phyloP scores from a whole-genome alignment of 2,888 invertebrate species.

The Muscina levida region DNA sequence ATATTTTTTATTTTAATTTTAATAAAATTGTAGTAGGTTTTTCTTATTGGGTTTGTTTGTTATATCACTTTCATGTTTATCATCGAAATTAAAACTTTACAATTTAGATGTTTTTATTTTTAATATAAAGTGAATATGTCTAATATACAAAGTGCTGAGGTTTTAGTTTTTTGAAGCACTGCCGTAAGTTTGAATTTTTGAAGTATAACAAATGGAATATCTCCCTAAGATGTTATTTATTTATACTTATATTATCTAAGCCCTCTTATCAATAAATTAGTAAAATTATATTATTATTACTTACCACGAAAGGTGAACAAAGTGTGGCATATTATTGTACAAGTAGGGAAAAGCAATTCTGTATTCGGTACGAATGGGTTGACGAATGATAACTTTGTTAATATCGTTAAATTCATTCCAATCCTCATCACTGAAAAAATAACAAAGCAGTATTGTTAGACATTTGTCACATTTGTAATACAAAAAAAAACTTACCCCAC shows the following conservation, averaged over 20 bases:
- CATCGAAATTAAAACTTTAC: constrained; percentile 81
- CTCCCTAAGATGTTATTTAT: too few relatives aligned
- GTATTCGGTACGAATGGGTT: constrained; percentile 99
- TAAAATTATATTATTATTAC: constrained; percentile 74
- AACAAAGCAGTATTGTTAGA: background rate
- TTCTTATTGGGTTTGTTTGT: constrained; percentile 74
- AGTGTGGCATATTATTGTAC: constrained; percentile 99
- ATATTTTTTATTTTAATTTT: constrained; percentile 63
- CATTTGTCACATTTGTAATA: too few relatives aligned
- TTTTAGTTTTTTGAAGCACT: background rate
- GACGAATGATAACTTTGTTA: constrained; percentile 99
- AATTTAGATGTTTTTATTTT: constrained; percentile 72
- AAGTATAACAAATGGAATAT: too few relatives aligned
- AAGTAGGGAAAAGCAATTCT: constrained; percentile 99
- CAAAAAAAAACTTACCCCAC: constrained; percentile 89
- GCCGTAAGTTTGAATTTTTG: too few relatives aligned
- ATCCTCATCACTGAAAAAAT: constrained; percentile 92
- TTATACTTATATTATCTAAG: too few relatives aligned
- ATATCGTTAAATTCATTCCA: constrained; percentile 99
- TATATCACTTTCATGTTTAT: constrained; percentile 71
- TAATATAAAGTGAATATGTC: constrained; percentile 35
- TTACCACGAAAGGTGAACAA: constrained; percentile 98
- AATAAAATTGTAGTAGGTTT: constrained; percentile 81
- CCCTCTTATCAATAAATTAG: too few relatives aligned
- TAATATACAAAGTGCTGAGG: too few relatives aligned